These are phyloP conservation scores for Metaphire vulgaris DNA, from an alignment of 1,140 invertebrate species.

Conservation along the genomic window DNA sequence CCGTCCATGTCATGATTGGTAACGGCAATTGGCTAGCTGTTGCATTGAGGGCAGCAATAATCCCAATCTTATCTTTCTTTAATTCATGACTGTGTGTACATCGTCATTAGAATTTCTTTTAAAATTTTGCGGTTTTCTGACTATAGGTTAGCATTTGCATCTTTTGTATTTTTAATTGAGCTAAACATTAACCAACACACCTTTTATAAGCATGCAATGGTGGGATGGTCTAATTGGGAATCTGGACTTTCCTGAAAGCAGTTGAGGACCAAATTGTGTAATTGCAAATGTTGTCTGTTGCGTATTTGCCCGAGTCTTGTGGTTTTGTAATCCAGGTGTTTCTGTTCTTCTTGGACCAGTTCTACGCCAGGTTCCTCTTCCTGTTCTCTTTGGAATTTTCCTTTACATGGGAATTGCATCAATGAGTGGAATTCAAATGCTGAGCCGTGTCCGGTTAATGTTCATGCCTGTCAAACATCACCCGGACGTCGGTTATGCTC, in stretches of 20 bases:
- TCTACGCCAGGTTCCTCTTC: slow-evolving; percentile 75
- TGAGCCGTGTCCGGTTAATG: slow-evolving; percentile 88
- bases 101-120: neutral
- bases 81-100: neutral
- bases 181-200: no score
- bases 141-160: neutral
- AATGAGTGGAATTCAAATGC: slow-evolving; percentile 88
- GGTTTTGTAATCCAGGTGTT: slow-evolving; percentile 83
- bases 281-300: no score
- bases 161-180: no score
- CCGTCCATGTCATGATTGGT: slow-evolving; percentile 30
- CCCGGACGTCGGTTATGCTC: slow-evolving; percentile 93
- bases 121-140: neutral
- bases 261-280: no score
- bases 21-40: neutral
- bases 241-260: no score
- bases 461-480: slow-evolving; percentile 99
- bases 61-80: neutral
- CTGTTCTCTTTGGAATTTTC: slow-evolving; percentile 89
- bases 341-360: slow-evolving; percentile 88
- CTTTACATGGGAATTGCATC: slow-evolving; percentile 98
- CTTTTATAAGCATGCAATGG: no score
- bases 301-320: no score
- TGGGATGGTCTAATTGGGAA: no score
- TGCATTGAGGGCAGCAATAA: no score